Evolutionary conservation across 2,113 vertebrate genomes (phyloP).

Genomic region (Leptobrachium ailaonicum): DNA sequence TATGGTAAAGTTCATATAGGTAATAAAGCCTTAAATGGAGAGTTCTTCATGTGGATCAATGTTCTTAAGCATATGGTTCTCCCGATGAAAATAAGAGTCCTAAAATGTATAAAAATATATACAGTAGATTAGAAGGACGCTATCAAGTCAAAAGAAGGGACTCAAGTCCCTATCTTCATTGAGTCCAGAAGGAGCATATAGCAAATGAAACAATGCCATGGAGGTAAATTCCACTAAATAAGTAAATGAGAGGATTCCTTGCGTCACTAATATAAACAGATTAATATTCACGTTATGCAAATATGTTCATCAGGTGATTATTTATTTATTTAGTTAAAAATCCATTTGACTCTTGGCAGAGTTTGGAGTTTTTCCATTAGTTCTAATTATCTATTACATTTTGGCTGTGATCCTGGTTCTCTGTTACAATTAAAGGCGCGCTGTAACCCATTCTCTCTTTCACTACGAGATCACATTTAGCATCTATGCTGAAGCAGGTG

Average conservation of each 20-base stretch:
- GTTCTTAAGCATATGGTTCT: no score
- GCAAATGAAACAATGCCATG: background rate
- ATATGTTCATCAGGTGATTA: slow-evolving; percentile 15
- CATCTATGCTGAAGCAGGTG: slow-evolving; percentile 6
- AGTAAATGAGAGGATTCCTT: background rate
- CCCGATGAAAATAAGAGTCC: no score
- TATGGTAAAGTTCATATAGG: no score
- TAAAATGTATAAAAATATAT: no score
- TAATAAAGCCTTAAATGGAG: no score
- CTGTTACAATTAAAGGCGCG: slow-evolving; percentile 30
- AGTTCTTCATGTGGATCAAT: no score
- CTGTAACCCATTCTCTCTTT: slow-evolving; percentile 23
- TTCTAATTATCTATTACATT: slow-evolving; percentile 35
- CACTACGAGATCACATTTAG: slow-evolving; percentile 23
- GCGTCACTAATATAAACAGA: background rate
- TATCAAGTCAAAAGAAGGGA: no score
- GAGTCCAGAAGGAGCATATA: no score
- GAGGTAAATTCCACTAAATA: background rate
- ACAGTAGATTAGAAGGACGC: no score
- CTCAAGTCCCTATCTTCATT: no score
- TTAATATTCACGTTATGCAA: slow-evolving; percentile 1
- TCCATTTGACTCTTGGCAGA: slow-evolving; percentile 26
- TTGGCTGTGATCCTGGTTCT: slow-evolving; percentile 28
- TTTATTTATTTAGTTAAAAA: slow-evolving; percentile 24
- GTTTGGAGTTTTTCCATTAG: slow-evolving; percentile 13